A percentile compares a stretch with the other conserved stretches of the same genome.
Evolutionary conservation across 2,888 invertebrate species (phyloP).

Genomic region (Heliconius aoede): DNA sequence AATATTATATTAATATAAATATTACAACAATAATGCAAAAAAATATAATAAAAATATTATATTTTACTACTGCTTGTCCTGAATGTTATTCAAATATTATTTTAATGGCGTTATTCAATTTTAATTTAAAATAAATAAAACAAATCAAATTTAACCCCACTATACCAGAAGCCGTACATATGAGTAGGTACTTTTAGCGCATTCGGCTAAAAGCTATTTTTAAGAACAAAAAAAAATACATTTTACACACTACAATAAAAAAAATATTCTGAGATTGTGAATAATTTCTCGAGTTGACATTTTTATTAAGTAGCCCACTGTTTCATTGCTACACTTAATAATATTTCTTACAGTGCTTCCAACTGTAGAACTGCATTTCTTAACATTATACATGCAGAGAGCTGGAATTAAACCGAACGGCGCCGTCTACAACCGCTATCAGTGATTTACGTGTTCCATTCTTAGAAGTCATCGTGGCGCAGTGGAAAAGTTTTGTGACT

Average conservation of each 20-base stretch:
- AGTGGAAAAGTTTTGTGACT: background rate
- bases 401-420: constrained; percentile 67
- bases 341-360: constrained; percentile 16
- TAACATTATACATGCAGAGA: constrained; percentile 58
- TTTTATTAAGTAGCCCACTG: constrained; percentile 12
- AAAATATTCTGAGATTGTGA: background rate
- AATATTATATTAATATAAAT: too few relatives aligned
- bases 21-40: too few relatives aligned
- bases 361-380: constrained; percentile 44
- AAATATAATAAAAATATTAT: too few relatives aligned
- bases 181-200: too few relatives aligned
- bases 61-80: too few relatives aligned
- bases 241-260: background rate
- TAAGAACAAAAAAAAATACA: too few relatives aligned
- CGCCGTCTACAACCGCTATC: constrained; percentile 60
- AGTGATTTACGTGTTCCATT: constrained; percentile 78
- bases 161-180: too few relatives aligned
- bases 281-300: constrained; percentile 1
- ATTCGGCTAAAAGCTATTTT: too few relatives aligned
- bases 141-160: too few relatives aligned
- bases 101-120: too few relatives aligned
- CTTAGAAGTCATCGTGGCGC: constrained; percentile 45
- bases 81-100: too few relatives aligned
- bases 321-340: constrained; percentile 19
- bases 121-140: too few relatives aligned